Evolutionary conservation across 2,888 invertebrate genomes (phyloP), one percentile per base, ranked within the genome.

Genomic region (Rhabditoides inermis): DNA sequence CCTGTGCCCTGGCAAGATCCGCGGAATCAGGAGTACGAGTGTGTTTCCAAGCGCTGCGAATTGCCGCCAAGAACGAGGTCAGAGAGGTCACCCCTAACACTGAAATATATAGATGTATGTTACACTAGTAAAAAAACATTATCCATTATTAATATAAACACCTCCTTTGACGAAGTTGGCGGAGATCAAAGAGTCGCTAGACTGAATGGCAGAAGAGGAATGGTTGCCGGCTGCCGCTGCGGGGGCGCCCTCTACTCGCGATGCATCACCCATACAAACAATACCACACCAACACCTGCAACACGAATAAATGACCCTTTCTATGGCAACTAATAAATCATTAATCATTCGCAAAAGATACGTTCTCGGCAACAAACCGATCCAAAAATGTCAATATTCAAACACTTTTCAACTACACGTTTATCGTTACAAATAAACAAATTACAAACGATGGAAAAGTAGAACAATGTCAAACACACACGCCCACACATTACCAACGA

Each of bases 31-130:
- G 61, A 20, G 63, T 62, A 5, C 61, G 47, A 7, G 61, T 54
- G 46, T 66, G 64, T 41, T 59, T 61, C 56, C 61, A 66, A 22
- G 64, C 66, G 45, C 61, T 61, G 25, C 66, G 55, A 25, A 66
- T 25, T 37, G 62, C 66, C 0, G 62, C 55, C n/a, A 58, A 53
- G 18, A 64, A 45, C 2, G 58, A 55, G 23, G 48, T 27, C n/a
- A 55, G 44, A 3, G 66, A 64, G 12, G 61, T 49, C 15, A 52
- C 58, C 20, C 66, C 66, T 45, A 66, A 49, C n/a, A 64, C 66
- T 66, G 53, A 7, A 66, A 60, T 23, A 30, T 25, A 44, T 28
- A 22, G 27, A 25, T 26, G 20, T 12, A 25, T 22, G 28, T 10
- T 32, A 41, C 23, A 49, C 41, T 22, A 44, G 10, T 12, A 44